phyloP scores from a whole-genome alignment of 1,140 invertebrate species.

The Anadara kagoshimensis region DNA sequence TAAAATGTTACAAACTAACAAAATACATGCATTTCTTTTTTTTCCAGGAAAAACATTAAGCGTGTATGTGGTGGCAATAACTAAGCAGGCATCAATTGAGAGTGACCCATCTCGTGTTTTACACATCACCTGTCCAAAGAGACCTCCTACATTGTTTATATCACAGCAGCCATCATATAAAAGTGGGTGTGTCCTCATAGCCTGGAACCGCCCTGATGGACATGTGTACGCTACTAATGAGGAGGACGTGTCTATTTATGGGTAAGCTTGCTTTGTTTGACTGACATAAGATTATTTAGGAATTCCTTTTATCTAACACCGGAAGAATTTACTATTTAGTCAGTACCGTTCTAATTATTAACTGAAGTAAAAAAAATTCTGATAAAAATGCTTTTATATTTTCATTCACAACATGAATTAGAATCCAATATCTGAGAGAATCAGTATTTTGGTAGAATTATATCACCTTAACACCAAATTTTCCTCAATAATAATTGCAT shows the following conservation, averaged over 20 bases:
- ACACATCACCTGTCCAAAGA: slow-evolving; percentile 67
- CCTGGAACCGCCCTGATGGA: slow-evolving; percentile 67
- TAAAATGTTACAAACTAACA: too few species aligned
- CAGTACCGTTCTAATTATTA: too few species aligned
- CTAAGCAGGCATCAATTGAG: slow-evolving; percentile 61
- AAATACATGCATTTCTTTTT: not conserved
- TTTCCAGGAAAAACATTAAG: slow-evolving; percentile 65
- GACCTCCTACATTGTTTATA: slow-evolving; percentile 62
- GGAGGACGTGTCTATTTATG: slow-evolving; percentile 66
- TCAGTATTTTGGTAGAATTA: too few species aligned
- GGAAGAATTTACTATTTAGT: not conserved
- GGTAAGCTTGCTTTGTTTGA: slow-evolving; percentile 44
- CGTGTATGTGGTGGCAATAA: slow-evolving; percentile 64
- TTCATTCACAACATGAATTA: too few species aligned
- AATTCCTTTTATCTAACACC: not conserved
- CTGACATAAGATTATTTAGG: not conserved
- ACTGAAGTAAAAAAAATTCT: too few species aligned
- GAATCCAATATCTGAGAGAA: too few species aligned
- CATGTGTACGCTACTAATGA: slow-evolving; percentile 49
- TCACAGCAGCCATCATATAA: slow-evolving; percentile 70
- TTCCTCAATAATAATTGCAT: too few species aligned
- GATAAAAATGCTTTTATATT: too few species aligned
- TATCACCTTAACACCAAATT: too few species aligned
- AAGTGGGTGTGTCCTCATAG: slow-evolving; percentile 67
- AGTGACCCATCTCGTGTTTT: slow-evolving; percentile 67